phyloP scores from a whole-genome alignment of 1,140 invertebrate species.

The Pararge aegeria region DNA sequence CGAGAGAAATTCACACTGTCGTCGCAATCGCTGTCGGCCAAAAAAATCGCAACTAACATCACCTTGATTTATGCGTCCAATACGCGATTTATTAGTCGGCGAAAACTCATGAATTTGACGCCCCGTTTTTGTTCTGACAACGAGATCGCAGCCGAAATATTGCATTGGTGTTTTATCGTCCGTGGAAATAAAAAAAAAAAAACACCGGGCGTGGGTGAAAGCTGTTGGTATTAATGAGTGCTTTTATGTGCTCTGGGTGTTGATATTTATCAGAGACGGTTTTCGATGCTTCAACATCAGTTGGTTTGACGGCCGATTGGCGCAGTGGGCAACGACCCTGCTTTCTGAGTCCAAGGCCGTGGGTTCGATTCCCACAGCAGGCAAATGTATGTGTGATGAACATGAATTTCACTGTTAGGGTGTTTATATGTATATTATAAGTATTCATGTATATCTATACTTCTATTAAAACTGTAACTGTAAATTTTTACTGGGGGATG shows the following conservation, averaged over 20 bases:
- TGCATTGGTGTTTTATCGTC: slow-evolving; percentile 37
- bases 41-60: slow-evolving; percentile 44
- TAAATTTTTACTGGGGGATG: no score
- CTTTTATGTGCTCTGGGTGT: background rate
- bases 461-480: no score
- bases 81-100: slow-evolving; percentile 49
- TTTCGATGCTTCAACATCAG: no score
- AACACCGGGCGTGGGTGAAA: background rate
- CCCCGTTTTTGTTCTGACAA: slow-evolving; percentile 42
- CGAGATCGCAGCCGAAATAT: slow-evolving; percentile 43
- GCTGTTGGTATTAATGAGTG: background rate
- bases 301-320: no score
- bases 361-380: no score
- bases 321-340: no score
- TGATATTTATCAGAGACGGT: background rate
- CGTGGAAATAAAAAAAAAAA: slow-evolving; percentile 9
- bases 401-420: no score
- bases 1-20: slow-evolving; percentile 23
- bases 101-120: slow-evolving; percentile 48
- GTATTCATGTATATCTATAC: no score
- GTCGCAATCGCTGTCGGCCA: slow-evolving; percentile 26
- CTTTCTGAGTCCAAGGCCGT: no score
- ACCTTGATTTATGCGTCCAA: slow-evolving; percentile 46
- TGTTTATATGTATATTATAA: no score
- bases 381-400: no score